A percentile compares a stretch with the other conserved stretches of the same genome.
Conservation (phyloP, 2,888 invertebrate species). For the Cheilosia grossa region DNA sequence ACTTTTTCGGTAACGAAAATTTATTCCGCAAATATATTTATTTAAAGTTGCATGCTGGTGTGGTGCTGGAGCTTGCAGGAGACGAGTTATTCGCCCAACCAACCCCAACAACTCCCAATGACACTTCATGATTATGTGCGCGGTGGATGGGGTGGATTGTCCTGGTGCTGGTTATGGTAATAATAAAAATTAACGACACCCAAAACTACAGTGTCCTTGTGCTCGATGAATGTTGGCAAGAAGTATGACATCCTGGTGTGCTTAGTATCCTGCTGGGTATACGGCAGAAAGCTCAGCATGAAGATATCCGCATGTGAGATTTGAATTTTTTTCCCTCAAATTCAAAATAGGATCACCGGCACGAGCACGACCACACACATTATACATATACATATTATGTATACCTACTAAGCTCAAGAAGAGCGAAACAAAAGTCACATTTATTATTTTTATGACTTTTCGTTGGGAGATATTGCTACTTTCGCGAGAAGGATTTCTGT, state of each 20-base stretch:
- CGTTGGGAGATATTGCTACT: conserved; percentile 39
- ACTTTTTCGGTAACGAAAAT: conserved; percentile 24
- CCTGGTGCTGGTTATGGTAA: conserved; percentile 66
- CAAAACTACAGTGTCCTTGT: conserved; percentile 57
- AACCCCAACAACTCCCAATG: conserved; percentile 1
- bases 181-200: conserved; percentile 74
- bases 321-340: conserved; percentile 37
- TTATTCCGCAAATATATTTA: conserved; percentile 66
- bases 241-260: conserved; percentile 18
- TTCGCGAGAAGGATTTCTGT: conserved; percentile 41
- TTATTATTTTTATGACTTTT: conserved; percentile 65
- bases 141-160: conserved; percentile 29
- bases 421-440: conserved; percentile 66
- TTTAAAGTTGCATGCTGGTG: conserved; percentile 54
- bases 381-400: neutral
- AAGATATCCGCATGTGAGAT: conserved; percentile 57
- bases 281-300: conserved; percentile 58
- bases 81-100: neutral
- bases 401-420: neutral
- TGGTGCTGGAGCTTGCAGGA: neutral
- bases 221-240: conserved; percentile 52
- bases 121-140: conserved; percentile 60
- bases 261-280: conserved; percentile 56
- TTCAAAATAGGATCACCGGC: conserved; percentile 52
- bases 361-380: neutral